A percentile compares a stretch with the other conserved stretches of the same genome.
Evolutionary conservation across 2,113 vertebrate species (phyloP).

Genomic region (Gasterosteus aculeatus): DNA sequence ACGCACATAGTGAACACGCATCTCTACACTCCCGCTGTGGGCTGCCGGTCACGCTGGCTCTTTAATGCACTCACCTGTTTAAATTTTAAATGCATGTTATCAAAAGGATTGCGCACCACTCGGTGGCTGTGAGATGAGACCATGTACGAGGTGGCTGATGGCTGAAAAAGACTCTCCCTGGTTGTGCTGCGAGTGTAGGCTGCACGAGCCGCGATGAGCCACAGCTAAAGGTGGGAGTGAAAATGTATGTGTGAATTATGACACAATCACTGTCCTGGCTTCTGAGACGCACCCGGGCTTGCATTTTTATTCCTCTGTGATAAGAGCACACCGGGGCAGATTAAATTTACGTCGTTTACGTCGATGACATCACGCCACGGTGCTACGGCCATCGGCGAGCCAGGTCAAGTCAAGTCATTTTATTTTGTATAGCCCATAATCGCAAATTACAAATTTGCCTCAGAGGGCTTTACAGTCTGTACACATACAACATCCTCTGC

Average conservation of each 20-base stretch:
- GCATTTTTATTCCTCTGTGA: background rate
- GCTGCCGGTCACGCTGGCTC: background rate
- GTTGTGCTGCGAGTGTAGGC: slow-evolving; percentile 64
- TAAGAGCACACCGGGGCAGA: background rate
- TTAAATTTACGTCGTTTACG: slow-evolving; percentile 7
- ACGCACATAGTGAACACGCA: slow-evolving; percentile 45
- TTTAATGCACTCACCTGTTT: slow-evolving; percentile 24
- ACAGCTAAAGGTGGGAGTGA: slow-evolving; percentile 73
- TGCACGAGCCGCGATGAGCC: slow-evolving; percentile 67
- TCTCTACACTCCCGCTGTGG: slow-evolving; percentile 12
- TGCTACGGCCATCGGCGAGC: slow-evolving; percentile 5
- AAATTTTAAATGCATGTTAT: background rate
- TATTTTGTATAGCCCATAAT: no score
- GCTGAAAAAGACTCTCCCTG: slow-evolving; percentile 58
- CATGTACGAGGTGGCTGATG: slow-evolving; percentile 32
- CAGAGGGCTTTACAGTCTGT: no score
- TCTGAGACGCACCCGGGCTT: slow-evolving; percentile 22
- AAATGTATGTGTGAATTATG: slow-evolving; percentile 72
- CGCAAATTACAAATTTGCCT: no score
- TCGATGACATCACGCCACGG: slow-evolving; percentile 13
- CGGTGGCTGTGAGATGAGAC: background rate
- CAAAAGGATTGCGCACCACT: background rate
- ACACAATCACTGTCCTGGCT: slow-evolving; percentile 61
- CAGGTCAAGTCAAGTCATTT: no score
- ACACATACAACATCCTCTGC: no score